Percentiles rank a stretch among this genome's conserved stretches.
These are phyloP conservation scores for Cydia splendana DNA, from an alignment of 1,140 invertebrate genomes.

Conservation along the genomic window DNA sequence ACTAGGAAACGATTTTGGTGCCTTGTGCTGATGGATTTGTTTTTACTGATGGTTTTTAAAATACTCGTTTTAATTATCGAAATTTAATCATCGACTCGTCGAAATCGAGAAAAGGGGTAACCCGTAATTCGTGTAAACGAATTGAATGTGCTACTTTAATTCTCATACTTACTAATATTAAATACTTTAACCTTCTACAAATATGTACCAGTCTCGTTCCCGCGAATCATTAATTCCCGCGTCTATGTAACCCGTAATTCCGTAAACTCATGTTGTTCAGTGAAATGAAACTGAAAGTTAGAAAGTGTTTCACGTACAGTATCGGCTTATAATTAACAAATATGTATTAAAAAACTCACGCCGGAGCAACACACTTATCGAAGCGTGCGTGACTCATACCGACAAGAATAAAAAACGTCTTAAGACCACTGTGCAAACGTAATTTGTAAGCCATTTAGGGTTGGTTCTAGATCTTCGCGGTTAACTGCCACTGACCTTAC, in stretches of 20 bases:
- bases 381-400: constrained; percentile 5
- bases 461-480: background rate
- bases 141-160: too few relatives aligned
- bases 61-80: too few relatives aligned
- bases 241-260: background rate
- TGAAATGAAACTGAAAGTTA: constrained; percentile 17
- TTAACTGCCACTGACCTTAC: background rate
- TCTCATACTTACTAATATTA: too few relatives aligned
- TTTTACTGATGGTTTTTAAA: too few relatives aligned
- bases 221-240: too few relatives aligned
- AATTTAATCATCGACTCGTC: too few relatives aligned
- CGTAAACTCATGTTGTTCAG: background rate
- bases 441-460: background rate
- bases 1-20: too few relatives aligned
- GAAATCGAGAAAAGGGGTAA: too few relatives aligned
- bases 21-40: too few relatives aligned
- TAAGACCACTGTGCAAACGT: background rate
- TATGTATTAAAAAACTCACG: background rate
- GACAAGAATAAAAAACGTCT: background rate
- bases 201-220: too few relatives aligned
- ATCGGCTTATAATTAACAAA: background rate
- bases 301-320: constrained; percentile 1
- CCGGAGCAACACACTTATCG: background rate
- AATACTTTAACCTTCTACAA: too few relatives aligned
- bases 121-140: too few relatives aligned